Evolutionary conservation across 35 echinoderm and acorn worm genomes (phyloP), one percentile per base, ranked within the genome.

Genomic region (Ophioderma brevispina): DNA sequence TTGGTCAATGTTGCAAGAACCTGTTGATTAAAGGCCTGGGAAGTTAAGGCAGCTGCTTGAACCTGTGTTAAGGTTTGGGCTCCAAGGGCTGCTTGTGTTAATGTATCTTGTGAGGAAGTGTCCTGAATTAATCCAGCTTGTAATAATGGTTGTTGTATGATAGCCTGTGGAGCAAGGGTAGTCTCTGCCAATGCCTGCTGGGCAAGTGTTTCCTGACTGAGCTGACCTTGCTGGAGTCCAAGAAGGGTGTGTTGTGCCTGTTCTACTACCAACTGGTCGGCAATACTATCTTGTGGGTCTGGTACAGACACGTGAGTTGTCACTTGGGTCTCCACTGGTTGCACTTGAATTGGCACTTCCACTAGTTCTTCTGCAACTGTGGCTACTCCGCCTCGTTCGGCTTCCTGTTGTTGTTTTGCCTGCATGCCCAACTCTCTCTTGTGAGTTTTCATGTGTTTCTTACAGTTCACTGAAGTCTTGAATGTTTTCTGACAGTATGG

Each of bases 401-500:
- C 55, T 35, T 76, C 36, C 32, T 81, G 43, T 39, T 93, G 92
- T 32, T 93, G 78, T 17, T 75, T 75, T 75, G 92, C 92, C 80
- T 93, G 92, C 79, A 93, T 63, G 41, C 81, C 90, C 23, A 99
- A 86, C 76, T 99, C 97, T 36, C 91, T 87, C 32, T 90, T 95
- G 64, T 99, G 97, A 64, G 94, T 99, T 85, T 95, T 99, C 97
- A 99, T 99, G 84, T 99, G 97, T 79, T 99, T 99, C 80, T 99
- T 99, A 87, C 97, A 99, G 33, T 95, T 99, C 1, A 99, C 93
- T 5, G 94, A 95, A 30, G 97, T 99, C 39, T 99, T 99, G 89
- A 99, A 99, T 0, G 97, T 99, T 86, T 99, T 99, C 50, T 99
- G 97, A 63, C 97, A 99, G 63, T 99, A 99, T 1, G 97, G 97